Percentiles rank a stretch among this genome's conserved stretches.
Conservation (phyloP, 1,140 invertebrate genomes). For the Epicauta chinensis region DNA sequence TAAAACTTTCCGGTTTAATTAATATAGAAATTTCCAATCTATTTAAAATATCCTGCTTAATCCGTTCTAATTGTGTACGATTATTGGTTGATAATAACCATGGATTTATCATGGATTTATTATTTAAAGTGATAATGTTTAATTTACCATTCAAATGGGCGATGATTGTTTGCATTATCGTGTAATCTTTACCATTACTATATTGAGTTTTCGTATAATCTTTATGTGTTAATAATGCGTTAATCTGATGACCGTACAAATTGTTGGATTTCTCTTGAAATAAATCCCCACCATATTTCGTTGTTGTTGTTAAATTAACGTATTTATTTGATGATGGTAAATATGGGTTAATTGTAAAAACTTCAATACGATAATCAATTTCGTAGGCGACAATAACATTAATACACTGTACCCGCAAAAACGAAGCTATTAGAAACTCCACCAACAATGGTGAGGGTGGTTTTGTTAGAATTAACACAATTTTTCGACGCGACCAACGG, state of each 20-base stretch:
- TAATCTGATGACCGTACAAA: conserved; percentile 2
- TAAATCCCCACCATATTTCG: neutral
- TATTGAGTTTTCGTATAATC: conserved; percentile 5
- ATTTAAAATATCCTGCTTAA: conserved; percentile 1
- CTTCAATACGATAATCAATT: conserved; percentile 3
- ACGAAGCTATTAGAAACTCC: neutral
- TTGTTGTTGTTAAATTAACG: neutral
- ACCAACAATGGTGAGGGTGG: neutral
- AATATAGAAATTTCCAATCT: conserved; percentile 7
- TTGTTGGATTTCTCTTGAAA: conserved; percentile 8
- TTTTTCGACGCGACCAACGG: conserved; percentile 1
- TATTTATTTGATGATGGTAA: conserved; percentile 2
- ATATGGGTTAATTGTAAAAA: conserved; percentile 4
- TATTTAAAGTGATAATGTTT: conserved; percentile 1
- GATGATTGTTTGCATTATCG: conserved; percentile 1
- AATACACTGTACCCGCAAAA: conserved; percentile 2
- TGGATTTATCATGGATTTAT: neutral
- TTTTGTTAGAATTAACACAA: conserved; percentile 3
- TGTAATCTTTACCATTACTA: conserved; percentile 5
- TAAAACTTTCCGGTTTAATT: conserved; percentile 9
- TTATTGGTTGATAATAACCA: conserved; percentile 1
- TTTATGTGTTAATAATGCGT: neutral
- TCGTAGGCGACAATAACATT: conserved; percentile 9
- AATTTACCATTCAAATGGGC: conserved; percentile 8
- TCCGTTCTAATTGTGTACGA: neutral